A percentile compares a stretch with the other conserved stretches of the same genome.
These are phyloP conservation scores for Carettochelys insculpta DNA, from an alignment of 2,113 vertebrate genomes.

Conservation along the genomic window DNA sequence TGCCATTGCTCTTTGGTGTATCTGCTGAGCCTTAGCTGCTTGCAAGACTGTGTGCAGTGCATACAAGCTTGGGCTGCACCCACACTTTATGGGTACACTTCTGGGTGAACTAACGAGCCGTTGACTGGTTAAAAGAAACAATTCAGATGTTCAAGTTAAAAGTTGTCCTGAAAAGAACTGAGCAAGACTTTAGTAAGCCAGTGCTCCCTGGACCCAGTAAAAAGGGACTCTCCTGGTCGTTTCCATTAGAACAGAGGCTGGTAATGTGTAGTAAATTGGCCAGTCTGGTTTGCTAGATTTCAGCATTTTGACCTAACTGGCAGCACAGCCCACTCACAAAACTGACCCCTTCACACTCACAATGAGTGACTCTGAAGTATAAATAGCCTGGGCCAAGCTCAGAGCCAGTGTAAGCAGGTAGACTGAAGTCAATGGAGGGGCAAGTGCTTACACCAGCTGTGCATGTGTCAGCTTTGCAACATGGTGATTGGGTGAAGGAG, in stretches of 20 bases:
- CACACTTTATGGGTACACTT: background rate
- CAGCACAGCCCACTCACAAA: too few relatives aligned
- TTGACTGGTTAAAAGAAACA: background rate
- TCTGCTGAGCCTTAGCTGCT: background rate
- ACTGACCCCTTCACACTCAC: too few relatives aligned
- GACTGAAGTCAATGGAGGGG: rapidly evolving
- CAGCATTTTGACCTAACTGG: background rate
- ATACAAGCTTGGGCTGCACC: background rate
- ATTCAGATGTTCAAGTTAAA: background rate
- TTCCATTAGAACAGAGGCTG: background rate
- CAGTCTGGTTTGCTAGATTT: background rate
- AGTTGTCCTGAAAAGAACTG: background rate
- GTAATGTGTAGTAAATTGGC: background rate
- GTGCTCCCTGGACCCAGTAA: background rate
- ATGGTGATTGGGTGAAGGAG: too few relatives aligned
- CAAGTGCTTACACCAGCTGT: background rate
- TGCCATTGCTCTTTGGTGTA: background rate
- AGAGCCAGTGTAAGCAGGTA: rapidly evolving
- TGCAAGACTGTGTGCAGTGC: too few relatives aligned
- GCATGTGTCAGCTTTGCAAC: background rate
- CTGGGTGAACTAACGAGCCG: background rate
- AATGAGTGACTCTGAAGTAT: background rate
- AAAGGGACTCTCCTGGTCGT: background rate
- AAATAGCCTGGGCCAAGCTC: background rate
- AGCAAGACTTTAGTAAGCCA: background rate